Evolutionary conservation across 2,888 invertebrate species (phyloP), one percentile per base, ranked within the genome.

Genomic region (Epirrhoe tristata): DNA sequence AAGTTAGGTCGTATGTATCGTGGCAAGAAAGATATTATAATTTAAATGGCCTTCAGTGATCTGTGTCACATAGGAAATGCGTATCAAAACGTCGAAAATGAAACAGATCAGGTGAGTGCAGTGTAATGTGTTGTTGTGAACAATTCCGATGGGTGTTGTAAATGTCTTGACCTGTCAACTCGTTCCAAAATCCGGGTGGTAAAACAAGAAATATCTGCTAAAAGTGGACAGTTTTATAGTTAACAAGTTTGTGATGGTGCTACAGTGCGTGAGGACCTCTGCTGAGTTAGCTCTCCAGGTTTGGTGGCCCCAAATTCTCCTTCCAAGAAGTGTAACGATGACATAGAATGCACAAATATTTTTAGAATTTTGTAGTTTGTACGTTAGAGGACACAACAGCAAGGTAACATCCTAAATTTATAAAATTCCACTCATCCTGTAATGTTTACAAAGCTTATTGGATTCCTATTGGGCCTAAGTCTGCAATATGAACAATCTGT

Each of bases 31-130:
- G 89, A 91, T 86, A 85, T 90, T 93, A 89, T 90, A 90, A 89
- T 93, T 90, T 93, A 93, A 93, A 93, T 93, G 93, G 93, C 93
- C 89, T 93, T 91, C 93, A 93, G 93, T 93, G 93, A 93, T 92
- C 86, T 93, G 88, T 93, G 93, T 88, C 93, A 90, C 84, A 83
- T 91, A 91, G 84, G 90, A 83, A 93, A 93, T 88, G 90, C 91
- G 87, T 93, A 87, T 82, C 93, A 93, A 91, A 85, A 87, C 82
- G 86, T 91, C 82, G 93, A 93, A 93, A 93, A 93, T 93, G 93
- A 93, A 83, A 80, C 87, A 74, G 93, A 93, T 84, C 92, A 91
- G 90, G 93, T 93, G 86, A 90, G 91, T 85, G 69, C 67, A 75
- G 76, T 76, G 74, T 72, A 81, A 84, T 82, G 83, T 80, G 80